Conservation (phyloP, 2,888 invertebrate species). For the Myopa testacea region DNA sequence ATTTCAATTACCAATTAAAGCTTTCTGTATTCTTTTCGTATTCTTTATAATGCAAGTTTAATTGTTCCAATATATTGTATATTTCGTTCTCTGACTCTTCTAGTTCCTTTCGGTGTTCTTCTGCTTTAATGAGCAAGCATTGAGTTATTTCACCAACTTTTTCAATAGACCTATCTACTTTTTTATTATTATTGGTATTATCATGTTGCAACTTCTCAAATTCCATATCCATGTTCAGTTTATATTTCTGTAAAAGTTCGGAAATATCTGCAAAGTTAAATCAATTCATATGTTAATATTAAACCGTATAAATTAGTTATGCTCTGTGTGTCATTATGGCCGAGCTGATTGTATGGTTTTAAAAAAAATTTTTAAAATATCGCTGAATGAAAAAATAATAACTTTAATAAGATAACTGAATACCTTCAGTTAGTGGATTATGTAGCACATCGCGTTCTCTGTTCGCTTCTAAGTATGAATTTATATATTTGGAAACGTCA, state of each 20-base stretch:
- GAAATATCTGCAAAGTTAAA: conserved; percentile 39
- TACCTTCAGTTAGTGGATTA: conserved; percentile 16
- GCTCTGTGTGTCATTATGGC: no score
- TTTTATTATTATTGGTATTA: neutral
- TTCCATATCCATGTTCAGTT: conserved; percentile 17
- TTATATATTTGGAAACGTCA: neutral
- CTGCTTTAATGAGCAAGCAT: conserved; percentile 33
- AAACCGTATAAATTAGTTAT: neutral
- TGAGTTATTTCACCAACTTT: conserved; percentile 39
- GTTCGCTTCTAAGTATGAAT: neutral
- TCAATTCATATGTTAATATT: neutral
- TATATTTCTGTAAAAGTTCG: conserved; percentile 35
- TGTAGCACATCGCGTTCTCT: neutral
- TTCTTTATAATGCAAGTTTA: conserved; percentile 43
- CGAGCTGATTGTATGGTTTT: no score
- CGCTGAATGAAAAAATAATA: neutral
- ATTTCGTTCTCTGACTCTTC: conserved; percentile 38
- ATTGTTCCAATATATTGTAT: conserved; percentile 40
- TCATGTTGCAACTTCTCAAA: conserved; percentile 19
- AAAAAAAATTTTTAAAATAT: no score
- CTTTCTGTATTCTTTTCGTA: conserved; percentile 43
- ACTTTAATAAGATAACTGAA: neutral
- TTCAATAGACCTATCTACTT: conserved; percentile 17
- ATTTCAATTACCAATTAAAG: conserved; percentile 45
- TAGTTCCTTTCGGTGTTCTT: conserved; percentile 37